phyloP scores from a whole-genome alignment of 2,888 invertebrate genomes.

The Chrysolina haemoptera region DNA sequence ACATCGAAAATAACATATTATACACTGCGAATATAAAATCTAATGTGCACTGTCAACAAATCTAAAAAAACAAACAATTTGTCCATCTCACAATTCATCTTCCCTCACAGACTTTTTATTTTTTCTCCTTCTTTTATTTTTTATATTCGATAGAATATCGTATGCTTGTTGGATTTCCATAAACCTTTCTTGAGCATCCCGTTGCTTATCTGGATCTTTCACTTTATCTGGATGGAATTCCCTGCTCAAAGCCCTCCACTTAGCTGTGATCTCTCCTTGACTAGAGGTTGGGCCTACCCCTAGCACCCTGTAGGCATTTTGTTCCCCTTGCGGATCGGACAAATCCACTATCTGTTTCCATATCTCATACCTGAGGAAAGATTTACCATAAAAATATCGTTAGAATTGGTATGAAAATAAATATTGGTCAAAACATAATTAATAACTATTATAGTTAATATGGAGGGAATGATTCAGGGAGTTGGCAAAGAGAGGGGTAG shows the following conservation, averaged over 20 bases:
- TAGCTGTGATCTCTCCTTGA: constrained; percentile 87
- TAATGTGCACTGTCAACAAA: background rate
- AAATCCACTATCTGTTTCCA: constrained; percentile 90
- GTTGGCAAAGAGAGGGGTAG: too few species aligned
- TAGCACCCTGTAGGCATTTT: constrained; percentile 89
- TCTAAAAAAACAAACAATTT: constrained; percentile 26
- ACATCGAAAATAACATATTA: background rate
- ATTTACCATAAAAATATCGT: too few species aligned
- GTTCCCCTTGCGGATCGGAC: constrained; percentile 92
- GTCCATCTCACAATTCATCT: constrained; percentile 46
- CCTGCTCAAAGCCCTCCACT: constrained; percentile 86
- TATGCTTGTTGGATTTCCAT: constrained; percentile 96
- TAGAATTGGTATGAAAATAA: too few species aligned
- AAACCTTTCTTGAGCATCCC: constrained; percentile 87
- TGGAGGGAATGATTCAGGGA: too few species aligned
- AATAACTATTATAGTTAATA: too few species aligned
- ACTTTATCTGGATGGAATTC: constrained; percentile 95
- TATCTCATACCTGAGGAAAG: constrained; percentile 74
- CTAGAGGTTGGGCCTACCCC: constrained; percentile 84
- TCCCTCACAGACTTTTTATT: constrained; percentile 77
- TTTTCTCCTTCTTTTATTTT: constrained; percentile 80
- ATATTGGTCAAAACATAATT: too few species aligned
- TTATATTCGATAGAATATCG: constrained; percentile 88
- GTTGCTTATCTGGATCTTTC: constrained; percentile 78
- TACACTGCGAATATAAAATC: background rate